Percentiles rank a stretch among this genome's conserved stretches.
phyloP scores from a whole-genome alignment of 2,888 invertebrate genomes.

The Drosophila cognata region DNA sequence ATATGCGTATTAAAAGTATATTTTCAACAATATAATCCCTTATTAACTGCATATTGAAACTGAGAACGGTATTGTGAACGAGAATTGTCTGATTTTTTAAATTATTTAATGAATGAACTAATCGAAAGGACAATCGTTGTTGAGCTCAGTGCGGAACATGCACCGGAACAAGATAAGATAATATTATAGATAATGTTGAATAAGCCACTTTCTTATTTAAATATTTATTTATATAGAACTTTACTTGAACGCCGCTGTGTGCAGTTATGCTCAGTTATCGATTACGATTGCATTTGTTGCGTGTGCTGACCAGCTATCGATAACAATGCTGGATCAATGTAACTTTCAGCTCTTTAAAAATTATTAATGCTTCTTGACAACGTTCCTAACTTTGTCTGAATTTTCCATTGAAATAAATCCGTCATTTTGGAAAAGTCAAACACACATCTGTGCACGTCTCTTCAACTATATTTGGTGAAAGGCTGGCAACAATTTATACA shows the following conservation, averaged over 20 bases:
- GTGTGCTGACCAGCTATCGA: background rate
- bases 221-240: background rate
- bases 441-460: constrained; percentile 16
- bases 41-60: background rate
- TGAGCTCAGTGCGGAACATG: background rate
- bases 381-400: constrained; percentile 6
- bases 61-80: background rate
- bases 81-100: background rate
- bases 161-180: background rate
- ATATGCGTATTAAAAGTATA: background rate
- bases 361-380: constrained; percentile 10
- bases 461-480: constrained; percentile 59
- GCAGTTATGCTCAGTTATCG: background rate
- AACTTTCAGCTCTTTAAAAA: constrained; percentile 1
- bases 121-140: background rate
- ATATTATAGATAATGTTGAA: background rate
- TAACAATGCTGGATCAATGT: background rate
- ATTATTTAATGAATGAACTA: too few species aligned
- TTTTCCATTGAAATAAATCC: constrained; percentile 35
- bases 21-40: background rate
- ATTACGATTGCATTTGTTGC: background rate
- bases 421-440: constrained; percentile 3
- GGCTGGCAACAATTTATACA: constrained; percentile 24
- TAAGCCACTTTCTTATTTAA: background rate
- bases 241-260: background rate